These are phyloP conservation scores for Scaptomyza pallida DNA, from an alignment of 1,140 invertebrate species.

Conservation along the genomic window DNA sequence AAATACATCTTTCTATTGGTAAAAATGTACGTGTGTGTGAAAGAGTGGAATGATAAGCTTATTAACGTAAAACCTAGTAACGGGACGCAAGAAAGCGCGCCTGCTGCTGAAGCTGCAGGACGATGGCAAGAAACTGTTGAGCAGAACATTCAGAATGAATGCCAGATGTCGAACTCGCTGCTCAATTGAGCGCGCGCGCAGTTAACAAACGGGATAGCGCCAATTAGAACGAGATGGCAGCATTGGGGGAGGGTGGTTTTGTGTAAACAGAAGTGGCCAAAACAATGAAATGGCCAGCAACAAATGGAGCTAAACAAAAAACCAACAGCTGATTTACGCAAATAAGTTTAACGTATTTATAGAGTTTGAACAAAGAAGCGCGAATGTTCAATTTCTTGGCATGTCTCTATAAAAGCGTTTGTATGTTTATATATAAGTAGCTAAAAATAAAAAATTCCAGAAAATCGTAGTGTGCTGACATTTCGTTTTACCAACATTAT, in stretches of 20 bases:
- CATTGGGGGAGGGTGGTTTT: neutral
- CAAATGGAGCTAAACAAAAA: constrained; percentile 13
- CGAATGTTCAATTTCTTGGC: too few species aligned
- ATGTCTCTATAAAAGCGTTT: too few species aligned
- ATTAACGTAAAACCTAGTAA: constrained; percentile 22
- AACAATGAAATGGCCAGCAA: constrained; percentile 37
- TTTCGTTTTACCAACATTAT: too few species aligned
- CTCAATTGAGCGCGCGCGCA: constrained; percentile 48
- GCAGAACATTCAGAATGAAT: constrained; percentile 44
- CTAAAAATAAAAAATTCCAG: too few species aligned
- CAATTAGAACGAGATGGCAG: constrained; percentile 7
- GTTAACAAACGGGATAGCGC: constrained; percentile 14
- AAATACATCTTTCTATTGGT: neutral
- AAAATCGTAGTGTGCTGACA: too few species aligned
- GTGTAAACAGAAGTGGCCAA: constrained; percentile 31
- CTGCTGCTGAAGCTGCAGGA: constrained; percentile 56
- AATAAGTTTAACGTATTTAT: neutral
- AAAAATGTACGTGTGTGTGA: constrained; percentile 3
- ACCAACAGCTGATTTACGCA: constrained; percentile 22
- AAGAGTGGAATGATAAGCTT: constrained; percentile 21
- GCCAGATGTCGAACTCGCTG: constrained; percentile 23
- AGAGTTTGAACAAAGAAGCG: neutral
- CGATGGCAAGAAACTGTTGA: constrained; percentile 72
- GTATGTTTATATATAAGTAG: too few species aligned
- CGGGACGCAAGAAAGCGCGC: constrained; percentile 58